Conservation (phyloP, 1,140 invertebrate genomes). For the Polypedilum vanderplanki region DNA sequence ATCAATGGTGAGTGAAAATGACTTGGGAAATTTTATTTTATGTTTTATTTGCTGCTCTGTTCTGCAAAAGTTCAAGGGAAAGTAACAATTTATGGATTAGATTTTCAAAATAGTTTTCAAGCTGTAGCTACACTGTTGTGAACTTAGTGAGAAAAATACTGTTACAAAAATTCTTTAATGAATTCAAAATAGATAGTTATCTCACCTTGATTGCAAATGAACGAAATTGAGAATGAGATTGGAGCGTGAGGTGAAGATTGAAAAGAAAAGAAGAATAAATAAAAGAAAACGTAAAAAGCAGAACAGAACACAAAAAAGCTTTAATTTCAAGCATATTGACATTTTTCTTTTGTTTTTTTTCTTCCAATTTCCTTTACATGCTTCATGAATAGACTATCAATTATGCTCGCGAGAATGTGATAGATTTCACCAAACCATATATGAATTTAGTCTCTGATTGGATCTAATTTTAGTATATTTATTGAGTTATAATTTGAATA, state of each 20-base stretch:
- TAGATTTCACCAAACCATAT: conserved; percentile 91
- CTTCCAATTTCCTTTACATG: conserved; percentile 3
- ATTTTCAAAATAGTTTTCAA: too few species aligned
- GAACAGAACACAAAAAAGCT: background rate
- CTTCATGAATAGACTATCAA: conserved; percentile 61
- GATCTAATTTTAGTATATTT: too few species aligned
- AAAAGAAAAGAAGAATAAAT: background rate
- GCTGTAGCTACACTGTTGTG: too few species aligned
- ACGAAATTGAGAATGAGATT: too few species aligned
- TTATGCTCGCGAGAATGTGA: conserved; percentile 86
- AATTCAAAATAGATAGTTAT: too few species aligned
- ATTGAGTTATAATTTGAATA: too few species aligned
- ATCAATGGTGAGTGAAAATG: conserved; percentile 53
- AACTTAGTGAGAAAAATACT: too few species aligned
- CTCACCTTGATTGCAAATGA: too few species aligned
- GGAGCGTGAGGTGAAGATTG: background rate
- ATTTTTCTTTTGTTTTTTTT: background rate
- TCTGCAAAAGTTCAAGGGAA: too few species aligned
- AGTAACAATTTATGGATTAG: background rate
- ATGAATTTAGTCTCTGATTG: conserved; percentile 60
- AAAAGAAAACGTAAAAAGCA: background rate
- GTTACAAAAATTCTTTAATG: too few species aligned
- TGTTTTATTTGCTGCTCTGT: background rate
- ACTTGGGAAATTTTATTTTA: background rate
- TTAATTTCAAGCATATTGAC: conserved; percentile 6